Evolutionary conservation across 1,140 invertebrate species (phyloP), one percentile per base, ranked within the genome.

Genomic region (Caenorhabditis tropicalis): DNA sequence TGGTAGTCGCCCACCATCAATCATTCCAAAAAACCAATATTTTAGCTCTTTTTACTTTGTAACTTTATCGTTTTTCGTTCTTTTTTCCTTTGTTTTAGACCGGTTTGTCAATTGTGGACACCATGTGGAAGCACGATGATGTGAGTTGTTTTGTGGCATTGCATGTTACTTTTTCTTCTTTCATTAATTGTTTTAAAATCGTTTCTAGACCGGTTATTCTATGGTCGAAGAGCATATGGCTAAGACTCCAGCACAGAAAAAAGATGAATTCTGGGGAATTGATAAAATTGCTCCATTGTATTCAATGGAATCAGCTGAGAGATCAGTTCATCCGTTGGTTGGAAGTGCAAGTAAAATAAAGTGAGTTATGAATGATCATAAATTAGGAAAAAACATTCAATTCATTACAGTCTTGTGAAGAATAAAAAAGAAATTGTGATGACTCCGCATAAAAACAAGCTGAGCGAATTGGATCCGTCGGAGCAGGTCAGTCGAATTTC

Each of bases 381-480:
- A 21, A 81, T 12, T n/a, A 12, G 9, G 24, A 6, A 2, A 21
- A 7, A 21, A 56, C 12, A 27, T 51, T 16, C 9, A 21, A 15
- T 16, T 16, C 36, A 89, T 83, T 89, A 33, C 80, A 89, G 89
- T 83, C 56, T 90, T 49, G 89, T 88, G 1, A 85, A 88, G 48
- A 82, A 87, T n/a, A 60, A 82, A 27, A 83, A 87, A 36, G 86
- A 84, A 36, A 86, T 90, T 19, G 88, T 90, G 43, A 90, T 90
- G 89, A 84, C 83, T 46, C 89, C 89, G 7, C 89, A 90, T 70
- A 90, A 90, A 58, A 90, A 86, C 81, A 90, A 89, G 70, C 79
- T 90, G n/a, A 86, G 86, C 60, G 60, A 89, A 53, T 86, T 89
- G 88, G 80, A 82, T 48, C 83, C 88, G n/a, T 24, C 83, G 9